Conservation (phyloP, 53 echinoderm and acorn worm species). For the Antedon mediterranea region DNA sequence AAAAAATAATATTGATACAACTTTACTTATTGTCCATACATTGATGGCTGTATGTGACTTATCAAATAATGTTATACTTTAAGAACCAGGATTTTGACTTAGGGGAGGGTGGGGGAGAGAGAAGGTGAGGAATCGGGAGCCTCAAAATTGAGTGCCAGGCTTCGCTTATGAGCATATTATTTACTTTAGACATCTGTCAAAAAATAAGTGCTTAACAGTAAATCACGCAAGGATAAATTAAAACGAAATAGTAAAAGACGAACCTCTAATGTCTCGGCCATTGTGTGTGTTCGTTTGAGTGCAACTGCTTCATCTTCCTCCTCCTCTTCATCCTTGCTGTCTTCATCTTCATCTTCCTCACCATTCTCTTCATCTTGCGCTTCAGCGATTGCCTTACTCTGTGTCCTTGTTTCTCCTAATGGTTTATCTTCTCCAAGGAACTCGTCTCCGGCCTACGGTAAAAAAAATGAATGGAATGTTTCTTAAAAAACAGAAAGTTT, state of each 20-base stretch:
- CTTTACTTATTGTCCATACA: too few species aligned
- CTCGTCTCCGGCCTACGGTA: constrained; percentile 57
- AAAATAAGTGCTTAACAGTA: background rate
- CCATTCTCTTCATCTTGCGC: constrained; percentile 41
- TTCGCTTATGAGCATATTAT: too few species aligned
- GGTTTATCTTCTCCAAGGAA: constrained; percentile 55
- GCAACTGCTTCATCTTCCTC: constrained; percentile 38
- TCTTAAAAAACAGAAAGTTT: too few species aligned
- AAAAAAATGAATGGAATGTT: background rate
- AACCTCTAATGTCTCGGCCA: constrained; percentile 79
- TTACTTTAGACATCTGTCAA: too few species aligned
- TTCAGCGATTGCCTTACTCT: constrained; percentile 64
- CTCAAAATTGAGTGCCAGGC: too few species aligned
- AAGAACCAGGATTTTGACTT: too few species aligned
- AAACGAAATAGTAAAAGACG: background rate
- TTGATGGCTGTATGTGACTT: too few species aligned
- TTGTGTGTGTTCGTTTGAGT: constrained; percentile 84
- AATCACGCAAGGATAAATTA: background rate
- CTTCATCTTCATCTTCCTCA: constrained; percentile 25
- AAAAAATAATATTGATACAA: too few species aligned
- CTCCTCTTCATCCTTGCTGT: constrained; percentile 34
- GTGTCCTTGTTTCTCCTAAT: constrained; percentile 65
- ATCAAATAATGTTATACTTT: too few species aligned
- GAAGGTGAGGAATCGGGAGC: too few species aligned
- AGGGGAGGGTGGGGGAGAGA: too few species aligned